phyloP scores from a whole-genome alignment of 2,888 invertebrate genomes.

The Mongoloraphidia duomilia region DNA sequence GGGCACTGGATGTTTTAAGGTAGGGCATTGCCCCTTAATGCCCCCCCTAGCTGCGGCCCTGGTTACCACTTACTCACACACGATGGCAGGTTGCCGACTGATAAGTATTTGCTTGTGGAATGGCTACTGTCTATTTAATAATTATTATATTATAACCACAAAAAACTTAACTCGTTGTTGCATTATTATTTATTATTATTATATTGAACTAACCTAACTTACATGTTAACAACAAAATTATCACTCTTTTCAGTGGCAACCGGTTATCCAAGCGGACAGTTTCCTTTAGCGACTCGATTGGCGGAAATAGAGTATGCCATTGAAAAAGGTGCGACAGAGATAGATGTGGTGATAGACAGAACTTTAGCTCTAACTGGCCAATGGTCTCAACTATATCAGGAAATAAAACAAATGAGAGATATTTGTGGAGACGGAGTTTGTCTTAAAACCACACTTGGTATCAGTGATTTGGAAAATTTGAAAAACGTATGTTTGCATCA shows the following conservation, averaged over 20 bases:
- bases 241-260: conserved; percentile 61
- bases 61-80: no score
- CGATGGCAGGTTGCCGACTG: no score
- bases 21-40: no score
- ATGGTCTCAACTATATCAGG: conserved; percentile 70
- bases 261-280: conserved; percentile 91
- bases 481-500: conserved; percentile 45
- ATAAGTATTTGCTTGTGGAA: no score
- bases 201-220: no score
- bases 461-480: conserved; percentile 78
- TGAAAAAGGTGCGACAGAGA: conserved; percentile 74
- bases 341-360: conserved; percentile 91
- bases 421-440: conserved; percentile 59
- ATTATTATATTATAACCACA: no score
- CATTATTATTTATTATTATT: no score
- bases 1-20: no score
- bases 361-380: conserved; percentile 71
- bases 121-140: no score
- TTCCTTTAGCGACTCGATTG: conserved; percentile 60
- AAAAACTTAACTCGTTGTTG: no score
- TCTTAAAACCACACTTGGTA: conserved; percentile 87
- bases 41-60: no score
- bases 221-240: not conserved
- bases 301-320: conserved; percentile 73
- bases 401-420: conserved; percentile 65